Evolutionary conservation across 2,797 vertebrate genomes (phyloP).

Genomic region (Pangasius djambal): DNA sequence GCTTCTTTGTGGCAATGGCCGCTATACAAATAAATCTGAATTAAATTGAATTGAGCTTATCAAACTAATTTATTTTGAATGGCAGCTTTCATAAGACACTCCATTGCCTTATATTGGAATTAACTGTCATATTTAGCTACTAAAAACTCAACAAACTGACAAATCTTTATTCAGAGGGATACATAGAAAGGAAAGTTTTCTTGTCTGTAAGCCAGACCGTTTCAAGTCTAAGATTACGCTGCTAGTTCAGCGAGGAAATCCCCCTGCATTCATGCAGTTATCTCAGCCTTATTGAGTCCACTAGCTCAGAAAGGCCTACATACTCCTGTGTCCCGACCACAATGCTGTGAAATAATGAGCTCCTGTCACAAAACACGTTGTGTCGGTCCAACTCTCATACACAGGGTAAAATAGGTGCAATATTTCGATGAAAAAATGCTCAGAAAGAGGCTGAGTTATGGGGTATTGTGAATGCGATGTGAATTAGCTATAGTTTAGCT

Average conservation of each 20-base stretch:
- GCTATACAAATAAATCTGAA: no score
- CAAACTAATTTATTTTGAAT: background rate
- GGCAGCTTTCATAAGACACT: background rate
- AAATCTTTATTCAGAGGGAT: background rate
- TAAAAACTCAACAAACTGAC: background rate
- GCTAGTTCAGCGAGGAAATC: conserved; percentile 35
- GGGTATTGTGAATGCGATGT: conserved; percentile 55
- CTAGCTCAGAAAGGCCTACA: conserved; percentile 22
- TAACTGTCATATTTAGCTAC: background rate
- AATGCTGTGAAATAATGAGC: background rate
- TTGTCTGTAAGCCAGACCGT: background rate
- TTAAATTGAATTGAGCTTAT: background rate
- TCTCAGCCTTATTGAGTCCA: conserved; percentile 35
- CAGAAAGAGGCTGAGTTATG: conserved; percentile 22
- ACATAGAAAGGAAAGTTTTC: background rate
- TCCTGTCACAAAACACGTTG: background rate
- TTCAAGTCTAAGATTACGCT: conserved; percentile 30
- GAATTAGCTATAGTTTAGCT: conserved; percentile 68
- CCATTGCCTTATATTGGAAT: background rate
- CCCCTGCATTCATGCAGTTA: conserved; percentile 31
- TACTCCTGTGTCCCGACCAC: conserved; percentile 5
- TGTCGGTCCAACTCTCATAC: background rate
- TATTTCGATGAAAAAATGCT: background rate
- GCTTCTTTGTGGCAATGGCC: no score
- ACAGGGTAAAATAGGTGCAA: background rate